Conservation (phyloP, 1,140 invertebrate species). For the Alviniconcha marisindica region DNA sequence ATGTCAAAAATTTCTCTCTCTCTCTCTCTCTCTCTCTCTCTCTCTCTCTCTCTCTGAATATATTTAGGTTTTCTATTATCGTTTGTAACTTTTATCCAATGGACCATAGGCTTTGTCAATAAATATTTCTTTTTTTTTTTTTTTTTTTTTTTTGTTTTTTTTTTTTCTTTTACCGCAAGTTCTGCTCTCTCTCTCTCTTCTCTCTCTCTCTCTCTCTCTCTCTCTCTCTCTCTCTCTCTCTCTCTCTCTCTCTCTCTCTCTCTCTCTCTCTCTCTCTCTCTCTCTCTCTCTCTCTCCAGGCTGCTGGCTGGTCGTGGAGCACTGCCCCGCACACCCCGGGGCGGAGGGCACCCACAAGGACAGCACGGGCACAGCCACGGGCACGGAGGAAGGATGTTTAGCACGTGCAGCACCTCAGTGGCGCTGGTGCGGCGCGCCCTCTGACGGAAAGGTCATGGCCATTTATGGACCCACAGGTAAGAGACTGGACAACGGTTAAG, state of each 20-base stretch:
- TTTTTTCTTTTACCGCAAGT: not conserved
- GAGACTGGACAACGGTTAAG: too few relatives aligned
- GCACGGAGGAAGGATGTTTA: constrained; percentile 48
- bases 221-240: not conserved
- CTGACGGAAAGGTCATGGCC: constrained; percentile 37
- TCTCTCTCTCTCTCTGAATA: not conserved
- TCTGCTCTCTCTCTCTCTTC: not conserved
- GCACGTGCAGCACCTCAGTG: constrained; percentile 48
- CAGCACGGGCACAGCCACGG: constrained; percentile 30
- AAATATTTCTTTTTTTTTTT: not conserved
- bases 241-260: not conserved
- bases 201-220: not conserved
- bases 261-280: not conserved
- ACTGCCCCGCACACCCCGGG: constrained; percentile 39
- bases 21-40: not conserved
- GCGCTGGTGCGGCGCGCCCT: constrained; percentile 46
- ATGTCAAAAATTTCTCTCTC: too few relatives aligned
- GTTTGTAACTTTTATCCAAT: too few relatives aligned
- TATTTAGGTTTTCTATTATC: not conserved
- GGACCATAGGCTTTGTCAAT: not conserved
- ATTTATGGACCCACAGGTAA: constrained; percentile 56
- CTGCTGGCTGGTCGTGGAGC: constrained; percentile 20
- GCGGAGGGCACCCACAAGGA: constrained; percentile 43
- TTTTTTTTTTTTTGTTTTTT: not conserved
- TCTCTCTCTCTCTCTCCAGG: not conserved